phyloP scores from a whole-genome alignment of 2,888 invertebrate species.

The Rugalucina vietnamica region DNA sequence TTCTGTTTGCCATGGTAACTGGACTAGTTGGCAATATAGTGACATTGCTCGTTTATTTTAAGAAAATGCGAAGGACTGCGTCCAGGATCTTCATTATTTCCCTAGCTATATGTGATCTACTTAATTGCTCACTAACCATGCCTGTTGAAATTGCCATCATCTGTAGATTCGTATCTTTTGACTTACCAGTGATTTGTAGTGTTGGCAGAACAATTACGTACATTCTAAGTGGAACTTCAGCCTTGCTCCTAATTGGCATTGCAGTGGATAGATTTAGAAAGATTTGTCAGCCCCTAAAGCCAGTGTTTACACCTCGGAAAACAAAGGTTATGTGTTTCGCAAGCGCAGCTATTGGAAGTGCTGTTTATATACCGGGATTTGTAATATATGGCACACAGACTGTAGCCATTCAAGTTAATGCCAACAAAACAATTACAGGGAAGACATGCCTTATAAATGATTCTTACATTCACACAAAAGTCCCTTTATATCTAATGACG shows the following conservation, averaged over 20 bases:
- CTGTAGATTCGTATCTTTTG: slow-evolving; percentile 46
- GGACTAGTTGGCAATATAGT: slow-evolving; percentile 55
- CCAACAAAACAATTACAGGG: slow-evolving; percentile 9
- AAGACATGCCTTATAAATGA: slow-evolving; percentile 53
- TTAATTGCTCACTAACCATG: slow-evolving; percentile 62
- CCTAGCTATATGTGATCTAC: slow-evolving; percentile 58
- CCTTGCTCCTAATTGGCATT: slow-evolving; percentile 55
- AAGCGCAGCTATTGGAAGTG: slow-evolving; percentile 41
- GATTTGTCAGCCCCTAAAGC: slow-evolving; percentile 63
- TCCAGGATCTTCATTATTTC: slow-evolving; percentile 62
- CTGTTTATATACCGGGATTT: slow-evolving; percentile 60
- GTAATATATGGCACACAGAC: slow-evolving; percentile 60
- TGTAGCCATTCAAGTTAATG: slow-evolving; percentile 19
- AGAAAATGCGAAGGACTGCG: slow-evolving; percentile 55
- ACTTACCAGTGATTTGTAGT: slow-evolving; percentile 40
- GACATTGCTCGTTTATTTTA: slow-evolving; percentile 50
- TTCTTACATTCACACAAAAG: slow-evolving; percentile 26
- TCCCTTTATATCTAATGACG: slow-evolving; percentile 21
- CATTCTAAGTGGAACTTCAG: slow-evolving; percentile 57
- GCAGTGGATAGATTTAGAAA: slow-evolving; percentile 63
- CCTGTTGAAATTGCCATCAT: slow-evolving; percentile 60
- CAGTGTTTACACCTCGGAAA: slow-evolving; percentile 59
- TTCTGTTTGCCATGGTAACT: slow-evolving; percentile 34
- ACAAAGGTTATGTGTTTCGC: slow-evolving; percentile 52
- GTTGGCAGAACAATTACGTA: slow-evolving; percentile 49